Evolutionary conservation across 2,113 vertebrate genomes (phyloP).

Genomic region (Haemorhous mexicanus): DNA sequence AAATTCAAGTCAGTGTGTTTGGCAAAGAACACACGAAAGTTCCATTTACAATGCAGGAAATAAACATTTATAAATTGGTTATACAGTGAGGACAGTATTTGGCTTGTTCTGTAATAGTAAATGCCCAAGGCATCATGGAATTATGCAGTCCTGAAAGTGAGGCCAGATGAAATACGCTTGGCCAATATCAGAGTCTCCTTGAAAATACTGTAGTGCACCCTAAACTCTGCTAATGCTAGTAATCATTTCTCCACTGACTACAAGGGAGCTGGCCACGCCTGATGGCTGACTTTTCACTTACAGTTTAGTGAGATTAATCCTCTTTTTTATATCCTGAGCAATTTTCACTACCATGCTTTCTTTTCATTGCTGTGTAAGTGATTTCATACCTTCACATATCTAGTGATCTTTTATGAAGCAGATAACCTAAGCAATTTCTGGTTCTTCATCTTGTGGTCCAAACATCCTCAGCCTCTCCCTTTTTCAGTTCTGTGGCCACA

Average conservation of each 20-base stretch:
- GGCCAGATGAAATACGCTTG: background rate
- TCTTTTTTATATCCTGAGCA: background rate
- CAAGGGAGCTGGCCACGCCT: background rate
- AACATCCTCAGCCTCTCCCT: background rate
- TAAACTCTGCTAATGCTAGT: background rate
- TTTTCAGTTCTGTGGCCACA: background rate
- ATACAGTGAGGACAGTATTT: background rate
- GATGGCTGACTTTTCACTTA: background rate
- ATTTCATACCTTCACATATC: background rate
- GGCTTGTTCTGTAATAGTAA: background rate
- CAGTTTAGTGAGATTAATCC: background rate
- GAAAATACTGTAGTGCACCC: background rate
- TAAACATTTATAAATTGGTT: slow-evolving; percentile 1
- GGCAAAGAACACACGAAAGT: background rate
- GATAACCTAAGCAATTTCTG: background rate
- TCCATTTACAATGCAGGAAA: background rate
- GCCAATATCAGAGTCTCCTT: background rate
- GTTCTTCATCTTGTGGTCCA: background rate
- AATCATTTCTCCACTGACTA: background rate
- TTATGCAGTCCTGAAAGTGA: background rate
- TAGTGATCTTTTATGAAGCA: background rate
- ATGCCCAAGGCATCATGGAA: background rate
- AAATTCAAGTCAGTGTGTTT: background rate
- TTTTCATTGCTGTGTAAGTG: background rate
- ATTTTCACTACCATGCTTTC: background rate